Evolutionary conservation across 2,888 invertebrate genomes (phyloP).

Genomic region (Spisula solida): DNA sequence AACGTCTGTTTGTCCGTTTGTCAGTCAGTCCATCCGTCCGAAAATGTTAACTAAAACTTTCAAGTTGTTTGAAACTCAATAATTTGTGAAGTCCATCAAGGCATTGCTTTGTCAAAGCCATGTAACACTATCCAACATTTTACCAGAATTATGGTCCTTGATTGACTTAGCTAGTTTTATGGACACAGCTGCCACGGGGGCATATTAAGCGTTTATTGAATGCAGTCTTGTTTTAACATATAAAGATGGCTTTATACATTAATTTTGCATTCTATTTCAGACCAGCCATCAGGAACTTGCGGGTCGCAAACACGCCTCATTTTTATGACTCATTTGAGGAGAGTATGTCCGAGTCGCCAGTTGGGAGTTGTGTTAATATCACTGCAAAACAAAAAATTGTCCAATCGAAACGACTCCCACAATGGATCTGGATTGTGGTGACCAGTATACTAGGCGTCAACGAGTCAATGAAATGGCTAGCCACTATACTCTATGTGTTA

Average conservation of each 20-base stretch:
- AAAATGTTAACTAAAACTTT: too few relatives aligned
- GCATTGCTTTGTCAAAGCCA: too few relatives aligned
- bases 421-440: slow-evolving; percentile 86
- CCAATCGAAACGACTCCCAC: slow-evolving; percentile 84
- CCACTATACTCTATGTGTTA: slow-evolving; percentile 74
- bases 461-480: slow-evolving; percentile 67
- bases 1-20: too few relatives aligned
- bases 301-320: slow-evolving; percentile 40
- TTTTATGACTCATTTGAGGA: slow-evolving; percentile 65
- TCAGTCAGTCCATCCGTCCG: too few relatives aligned
- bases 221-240: too few relatives aligned
- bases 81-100: too few relatives aligned
- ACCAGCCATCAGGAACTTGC: slow-evolving; percentile 39
- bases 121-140: too few relatives aligned
- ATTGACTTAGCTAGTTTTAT: too few relatives aligned
- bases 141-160: too few relatives aligned
- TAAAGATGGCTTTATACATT: background rate
- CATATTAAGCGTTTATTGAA: too few relatives aligned
- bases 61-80: too few relatives aligned
- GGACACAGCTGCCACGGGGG: too few relatives aligned
- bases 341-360: background rate
- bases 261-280: slow-evolving; percentile 30
- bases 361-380: background rate
- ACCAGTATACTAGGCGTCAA: slow-evolving; percentile 84
- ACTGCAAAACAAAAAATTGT: slow-evolving; percentile 45